Base-by-base conservation (phyloP, 2,113 vertebrate genomes). In the Oncorhynchus keta region DNA sequence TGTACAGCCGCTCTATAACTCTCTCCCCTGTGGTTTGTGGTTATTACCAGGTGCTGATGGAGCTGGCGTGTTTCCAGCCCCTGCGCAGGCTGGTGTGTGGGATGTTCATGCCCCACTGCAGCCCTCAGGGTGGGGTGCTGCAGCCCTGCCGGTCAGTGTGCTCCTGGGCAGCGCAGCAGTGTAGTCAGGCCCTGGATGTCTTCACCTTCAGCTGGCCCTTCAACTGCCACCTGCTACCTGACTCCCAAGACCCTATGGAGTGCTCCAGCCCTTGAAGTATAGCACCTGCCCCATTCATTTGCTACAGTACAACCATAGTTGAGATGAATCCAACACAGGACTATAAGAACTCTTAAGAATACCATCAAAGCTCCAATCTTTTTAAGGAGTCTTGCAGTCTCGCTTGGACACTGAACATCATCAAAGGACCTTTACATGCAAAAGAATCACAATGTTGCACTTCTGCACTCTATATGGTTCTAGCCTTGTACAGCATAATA, bases 111-210 rank as follows among this genome's bases (percentile, higher is more conserved):
- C 98, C 97, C 62, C 95, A 90, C 75, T 99, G 98, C 87, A 95
- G 90, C 61, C 88, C 92, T 74, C 87, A 87, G 16, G 92, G 91
- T 0, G 92, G 93, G 0, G 84, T 93, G 55, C 80, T 98, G 61
- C 96, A 96, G 82, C 97, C 97, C 2, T 99, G 98, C 84, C 93
- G 95, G 48, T 94, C 96, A 0, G 93, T 98, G 78, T 99, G 97
- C 91, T 91, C 93, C 74, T 91, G 89, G 0, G 96, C 97, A 0
- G 93, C 97, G 83, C 91, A 85, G 57, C 94, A 92, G 3, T 99
- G 98, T 89, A 93, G 89, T 67, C 87, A 81, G 28, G 84, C 89
- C 18, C 82, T 93, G 72, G 88, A 89, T 32, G 83, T 90, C 61
- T 82, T 92, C 73, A 86, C 90, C 73, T 89, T 93, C 79, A 92